These are phyloP conservation scores for Ophiothrix spiculata DNA, from an alignment of 35 echinoderm and acorn worm species.

Conservation along the genomic window DNA sequence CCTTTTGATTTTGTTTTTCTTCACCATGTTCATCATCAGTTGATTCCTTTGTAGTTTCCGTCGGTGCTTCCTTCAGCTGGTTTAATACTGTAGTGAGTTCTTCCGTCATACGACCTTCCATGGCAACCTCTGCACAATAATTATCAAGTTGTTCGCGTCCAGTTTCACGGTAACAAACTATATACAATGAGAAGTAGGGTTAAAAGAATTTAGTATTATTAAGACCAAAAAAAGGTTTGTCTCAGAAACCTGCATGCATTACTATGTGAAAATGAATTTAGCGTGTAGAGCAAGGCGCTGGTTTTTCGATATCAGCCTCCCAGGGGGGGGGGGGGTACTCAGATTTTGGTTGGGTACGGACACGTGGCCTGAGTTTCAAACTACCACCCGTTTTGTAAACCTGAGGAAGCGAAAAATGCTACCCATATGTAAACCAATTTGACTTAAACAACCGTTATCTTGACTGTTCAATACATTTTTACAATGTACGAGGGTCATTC, in stretches of 20 bases:
- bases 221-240: background rate
- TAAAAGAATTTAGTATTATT: background rate
- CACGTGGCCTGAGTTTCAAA: too few species aligned
- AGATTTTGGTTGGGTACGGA: background rate
- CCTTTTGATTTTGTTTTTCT: background rate
- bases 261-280: background rate
- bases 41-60: constrained; percentile 9
- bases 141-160: constrained; percentile 50
- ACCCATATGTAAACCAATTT: too few species aligned
- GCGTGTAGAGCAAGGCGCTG: too few species aligned
- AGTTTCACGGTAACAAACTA: constrained; percentile 77
- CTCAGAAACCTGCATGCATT: background rate
- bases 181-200: background rate
- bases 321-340: too few species aligned
- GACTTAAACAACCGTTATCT: too few species aligned
- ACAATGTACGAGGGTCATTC: too few species aligned
- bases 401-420: too few species aligned
- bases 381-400: too few species aligned
- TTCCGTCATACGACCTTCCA: constrained; percentile 75
- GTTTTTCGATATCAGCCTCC: background rate
- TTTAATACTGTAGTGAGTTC: constrained; percentile 61
- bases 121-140: constrained; percentile 64
- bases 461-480: too few species aligned
- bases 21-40: background rate
- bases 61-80: constrained; percentile 63